These are phyloP conservation scores for Stictonetta naevosa DNA, from an alignment of 2,113 vertebrate genomes.

Conservation along the genomic window DNA sequence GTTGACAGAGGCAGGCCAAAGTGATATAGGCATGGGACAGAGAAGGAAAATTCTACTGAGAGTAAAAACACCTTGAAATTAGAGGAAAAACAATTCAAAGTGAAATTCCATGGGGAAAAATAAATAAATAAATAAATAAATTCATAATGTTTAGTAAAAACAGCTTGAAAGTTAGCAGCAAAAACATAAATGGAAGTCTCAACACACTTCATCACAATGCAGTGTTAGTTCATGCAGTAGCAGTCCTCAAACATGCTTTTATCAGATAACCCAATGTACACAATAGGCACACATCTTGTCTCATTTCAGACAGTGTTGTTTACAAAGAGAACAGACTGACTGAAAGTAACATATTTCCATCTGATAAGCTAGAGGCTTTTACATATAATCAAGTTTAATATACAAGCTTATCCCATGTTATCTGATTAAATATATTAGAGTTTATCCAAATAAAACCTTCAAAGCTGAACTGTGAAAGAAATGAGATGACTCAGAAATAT, in stretches of 20 bases:
- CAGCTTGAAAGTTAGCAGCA: background rate
- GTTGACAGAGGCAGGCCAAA: background rate
- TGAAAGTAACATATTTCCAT: background rate
- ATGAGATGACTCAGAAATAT: background rate
- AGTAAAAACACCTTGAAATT: background rate
- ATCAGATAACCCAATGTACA: background rate
- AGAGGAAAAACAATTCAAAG: background rate
- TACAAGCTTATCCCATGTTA: background rate
- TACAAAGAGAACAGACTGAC: background rate
- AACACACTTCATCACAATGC: background rate
- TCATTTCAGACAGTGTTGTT: background rate
- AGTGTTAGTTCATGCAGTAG: background rate
- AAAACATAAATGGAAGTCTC: background rate
- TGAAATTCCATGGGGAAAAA: background rate
- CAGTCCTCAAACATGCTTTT: background rate
- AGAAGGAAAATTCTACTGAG: background rate
- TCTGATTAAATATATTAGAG: background rate
- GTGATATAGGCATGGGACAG: background rate
- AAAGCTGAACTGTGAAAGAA: background rate
- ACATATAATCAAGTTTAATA: background rate
- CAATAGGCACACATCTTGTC: background rate
- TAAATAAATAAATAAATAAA: background rate
- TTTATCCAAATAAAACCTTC: background rate
- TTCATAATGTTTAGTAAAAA: background rate
- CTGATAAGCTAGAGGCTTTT: background rate